phyloP scores from a whole-genome alignment of 2,113 vertebrate genomes.

The Microcebus jonahi region DNA sequence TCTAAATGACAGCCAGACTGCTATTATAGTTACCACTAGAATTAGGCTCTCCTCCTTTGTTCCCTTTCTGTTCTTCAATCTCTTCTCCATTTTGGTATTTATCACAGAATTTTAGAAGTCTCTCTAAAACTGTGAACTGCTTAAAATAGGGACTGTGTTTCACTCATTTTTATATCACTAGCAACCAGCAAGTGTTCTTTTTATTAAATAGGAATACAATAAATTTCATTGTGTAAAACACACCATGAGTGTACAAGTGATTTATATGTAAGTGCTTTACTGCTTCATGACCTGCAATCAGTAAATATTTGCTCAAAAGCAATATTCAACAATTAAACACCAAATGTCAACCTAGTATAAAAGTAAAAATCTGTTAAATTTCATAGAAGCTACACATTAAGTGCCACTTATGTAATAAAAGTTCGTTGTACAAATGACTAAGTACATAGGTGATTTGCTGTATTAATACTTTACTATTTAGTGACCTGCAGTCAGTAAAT shows the following conservation, averaged over 20 bases:
- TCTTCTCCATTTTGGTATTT: not conserved
- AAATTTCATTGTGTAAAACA: not conserved
- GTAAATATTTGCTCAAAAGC: constrained; percentile 30
- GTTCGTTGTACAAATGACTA: not conserved
- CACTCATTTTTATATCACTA: not conserved
- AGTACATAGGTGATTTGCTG: not conserved
- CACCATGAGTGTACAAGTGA: not conserved
- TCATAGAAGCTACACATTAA: not conserved
- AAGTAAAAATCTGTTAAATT: constrained; percentile 33
- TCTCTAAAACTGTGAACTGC: not conserved
- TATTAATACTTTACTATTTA: not conserved
- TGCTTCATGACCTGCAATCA: not conserved
- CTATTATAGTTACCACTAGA: not conserved
- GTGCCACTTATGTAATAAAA: not conserved
- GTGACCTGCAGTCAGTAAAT: not conserved
- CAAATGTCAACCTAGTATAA: not conserved
- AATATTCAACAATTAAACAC: constrained; percentile 44
- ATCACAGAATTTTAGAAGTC: not conserved
- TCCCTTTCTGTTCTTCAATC: not conserved
- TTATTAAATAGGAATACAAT: constrained; percentile 10
- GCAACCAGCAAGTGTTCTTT: not conserved
- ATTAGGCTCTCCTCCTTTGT: not conserved
- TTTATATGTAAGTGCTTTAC: not conserved
- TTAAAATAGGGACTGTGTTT: not conserved
- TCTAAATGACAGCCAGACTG: not conserved